A percentile compares a stretch with the other conserved stretches of the same genome.
These are phyloP conservation scores for Chionomys nivalis DNA, from an alignment of 2,113 vertebrate species.

Conservation along the genomic window DNA sequence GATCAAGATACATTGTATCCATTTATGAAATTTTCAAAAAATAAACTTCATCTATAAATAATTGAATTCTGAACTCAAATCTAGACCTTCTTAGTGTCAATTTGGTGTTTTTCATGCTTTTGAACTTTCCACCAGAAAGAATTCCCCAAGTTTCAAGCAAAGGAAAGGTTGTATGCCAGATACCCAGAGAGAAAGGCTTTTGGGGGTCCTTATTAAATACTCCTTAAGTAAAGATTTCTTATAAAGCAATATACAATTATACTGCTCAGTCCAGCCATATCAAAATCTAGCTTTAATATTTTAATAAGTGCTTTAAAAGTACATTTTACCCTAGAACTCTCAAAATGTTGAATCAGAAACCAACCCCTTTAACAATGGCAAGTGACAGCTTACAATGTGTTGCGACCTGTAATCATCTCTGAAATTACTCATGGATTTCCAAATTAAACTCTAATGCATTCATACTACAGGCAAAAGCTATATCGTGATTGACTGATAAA, in stretches of 20 bases:
- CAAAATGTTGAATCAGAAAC: conserved; percentile 75
- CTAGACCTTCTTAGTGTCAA: not conserved
- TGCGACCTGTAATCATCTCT: conserved; percentile 72
- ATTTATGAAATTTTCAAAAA: not conserved
- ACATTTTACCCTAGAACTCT: conserved; percentile 61
- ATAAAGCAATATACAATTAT: not conserved
- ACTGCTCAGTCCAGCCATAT: conserved; percentile 22
- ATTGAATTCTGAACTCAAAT: not conserved
- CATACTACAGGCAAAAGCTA: conserved; percentile 43
- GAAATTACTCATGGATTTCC: conserved; percentile 69
- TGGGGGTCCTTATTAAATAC: not conserved
- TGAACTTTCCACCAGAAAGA: not conserved
- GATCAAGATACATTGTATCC: not conserved
- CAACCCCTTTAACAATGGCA: conserved; percentile 65
- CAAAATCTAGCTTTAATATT: conserved; percentile 24
- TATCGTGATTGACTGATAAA: conserved; percentile 77
- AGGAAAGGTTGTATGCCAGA: not conserved
- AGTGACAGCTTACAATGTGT: conserved; percentile 66
- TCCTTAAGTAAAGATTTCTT: not conserved
- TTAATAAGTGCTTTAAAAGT: conserved; percentile 63
- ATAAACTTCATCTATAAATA: not conserved
- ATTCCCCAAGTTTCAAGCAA: not conserved
- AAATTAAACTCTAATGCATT: conserved; percentile 69
- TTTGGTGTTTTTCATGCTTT: not conserved
- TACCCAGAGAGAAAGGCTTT: not conserved